Evolutionary conservation across 2,113 vertebrate species (phyloP).

Genomic region (Emydocephalus ijimae): DNA sequence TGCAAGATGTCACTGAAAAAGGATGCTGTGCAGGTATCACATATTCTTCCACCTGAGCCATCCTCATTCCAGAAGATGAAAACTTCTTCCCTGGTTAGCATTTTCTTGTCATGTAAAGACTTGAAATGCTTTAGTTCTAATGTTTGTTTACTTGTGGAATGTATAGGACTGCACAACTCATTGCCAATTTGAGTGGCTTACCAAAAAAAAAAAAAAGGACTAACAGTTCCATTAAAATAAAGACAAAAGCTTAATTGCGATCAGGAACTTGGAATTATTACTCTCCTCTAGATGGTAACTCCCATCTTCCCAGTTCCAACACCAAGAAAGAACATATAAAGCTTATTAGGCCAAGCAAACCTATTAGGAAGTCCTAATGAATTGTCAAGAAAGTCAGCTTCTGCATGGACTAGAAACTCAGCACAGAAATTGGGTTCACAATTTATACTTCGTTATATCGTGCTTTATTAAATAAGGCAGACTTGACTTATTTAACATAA

Average conservation of each 20-base stretch:
- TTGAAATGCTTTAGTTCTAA: neutral
- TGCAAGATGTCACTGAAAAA: neutral
- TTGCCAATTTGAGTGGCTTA: neutral
- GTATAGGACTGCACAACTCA: neutral
- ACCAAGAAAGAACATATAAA: neutral
- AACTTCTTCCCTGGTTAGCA: neutral
- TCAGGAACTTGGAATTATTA: neutral
- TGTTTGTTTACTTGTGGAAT: neutral
- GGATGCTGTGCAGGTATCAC: neutral
- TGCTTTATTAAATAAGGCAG: neutral
- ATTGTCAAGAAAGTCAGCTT: neutral
- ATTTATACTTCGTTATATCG: neutral
- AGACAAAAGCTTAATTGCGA: neutral
- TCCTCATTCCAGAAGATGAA: neutral
- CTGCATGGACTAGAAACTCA: neutral
- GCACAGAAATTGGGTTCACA: neutral
- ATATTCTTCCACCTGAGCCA: neutral
- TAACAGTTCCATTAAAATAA: neutral
- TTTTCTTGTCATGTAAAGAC: neutral
- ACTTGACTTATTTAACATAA: neutral
- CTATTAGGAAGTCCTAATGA: neutral
- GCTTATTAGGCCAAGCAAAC: neutral
- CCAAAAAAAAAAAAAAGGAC: neutral
- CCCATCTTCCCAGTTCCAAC: neutral
- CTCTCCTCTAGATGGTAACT: neutral